A percentile compares a stretch with the other conserved stretches of the same genome.
Conservation (phyloP, 2,888 invertebrate genomes). For the Agrotis puta region DNA sequence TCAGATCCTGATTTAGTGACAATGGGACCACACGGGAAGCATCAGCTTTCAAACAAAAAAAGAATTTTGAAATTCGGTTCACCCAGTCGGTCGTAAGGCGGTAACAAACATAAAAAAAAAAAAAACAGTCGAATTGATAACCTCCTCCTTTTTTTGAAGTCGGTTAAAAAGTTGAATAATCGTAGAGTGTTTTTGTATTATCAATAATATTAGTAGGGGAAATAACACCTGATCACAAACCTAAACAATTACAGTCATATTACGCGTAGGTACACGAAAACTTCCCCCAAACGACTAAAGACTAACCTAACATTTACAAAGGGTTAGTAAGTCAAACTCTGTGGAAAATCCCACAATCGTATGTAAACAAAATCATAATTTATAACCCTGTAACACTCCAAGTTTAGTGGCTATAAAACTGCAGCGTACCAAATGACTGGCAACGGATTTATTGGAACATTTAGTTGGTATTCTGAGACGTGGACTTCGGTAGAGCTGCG, state of each 20-base stretch:
- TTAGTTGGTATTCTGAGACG: slow-evolving; percentile 12
- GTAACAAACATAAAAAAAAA: too few species aligned
- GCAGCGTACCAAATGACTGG: slow-evolving; percentile 45
- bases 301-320: slow-evolving; percentile 35
- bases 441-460: slow-evolving; percentile 47
- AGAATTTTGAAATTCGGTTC: too few species aligned
- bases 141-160: too few species aligned
- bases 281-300: slow-evolving; percentile 12
- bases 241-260: background rate
- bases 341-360: slow-evolving; percentile 70
- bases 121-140: too few species aligned
- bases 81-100: too few species aligned
- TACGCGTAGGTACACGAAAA: slow-evolving; percentile 8
- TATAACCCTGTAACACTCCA: slow-evolving; percentile 69
- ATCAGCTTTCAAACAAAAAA: too few species aligned
- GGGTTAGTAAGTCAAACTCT: slow-evolving; percentile 31
- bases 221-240: background rate
- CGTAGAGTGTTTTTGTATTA: too few species aligned
- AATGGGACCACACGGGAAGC: too few species aligned
- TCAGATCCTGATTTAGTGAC: too few species aligned
- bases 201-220: background rate
- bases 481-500: background rate
- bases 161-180: too few species aligned
- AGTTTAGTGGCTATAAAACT: slow-evolving; percentile 75
- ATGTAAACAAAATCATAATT: slow-evolving; percentile 76